Evolutionary conservation across 2,888 invertebrate genomes (phyloP).

Genomic region (Drosophila mimica): DNA sequence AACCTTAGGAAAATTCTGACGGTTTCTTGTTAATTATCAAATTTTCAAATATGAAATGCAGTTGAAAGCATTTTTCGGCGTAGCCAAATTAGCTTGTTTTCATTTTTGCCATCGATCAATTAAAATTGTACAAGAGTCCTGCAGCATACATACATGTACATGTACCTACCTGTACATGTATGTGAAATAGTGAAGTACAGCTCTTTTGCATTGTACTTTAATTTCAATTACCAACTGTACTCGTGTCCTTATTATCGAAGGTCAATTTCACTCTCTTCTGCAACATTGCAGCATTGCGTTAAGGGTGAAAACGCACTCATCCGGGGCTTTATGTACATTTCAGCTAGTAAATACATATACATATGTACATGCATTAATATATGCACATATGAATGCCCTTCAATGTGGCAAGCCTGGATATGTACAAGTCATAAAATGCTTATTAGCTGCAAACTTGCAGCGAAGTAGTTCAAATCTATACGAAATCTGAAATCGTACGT

Average conservation of each 20-base stretch:
- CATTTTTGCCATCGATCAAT: too few relatives aligned
- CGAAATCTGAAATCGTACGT: background rate
- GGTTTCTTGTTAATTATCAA: too few relatives aligned
- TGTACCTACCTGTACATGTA: too few relatives aligned
- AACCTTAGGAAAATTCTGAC: background rate
- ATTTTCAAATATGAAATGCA: background rate
- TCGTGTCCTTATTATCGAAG: background rate
- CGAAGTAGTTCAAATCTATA: background rate
- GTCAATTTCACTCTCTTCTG: background rate
- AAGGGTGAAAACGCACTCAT: background rate
- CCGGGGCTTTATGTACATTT: background rate
- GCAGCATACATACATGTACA: too few relatives aligned
- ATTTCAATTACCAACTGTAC: background rate
- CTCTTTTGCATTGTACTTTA: too few relatives aligned
- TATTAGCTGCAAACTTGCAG: background rate
- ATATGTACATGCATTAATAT: background rate
- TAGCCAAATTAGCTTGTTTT: background rate
- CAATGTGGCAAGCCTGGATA: background rate
- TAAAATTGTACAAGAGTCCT: background rate
- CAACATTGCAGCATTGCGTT: background rate
- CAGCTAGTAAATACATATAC: background rate
- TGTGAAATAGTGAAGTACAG: too few relatives aligned
- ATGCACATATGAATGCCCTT: background rate
- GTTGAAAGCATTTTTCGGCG: too few relatives aligned
- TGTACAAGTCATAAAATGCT: background rate